Evolutionary conservation across 1,140 invertebrate species (phyloP).

Genomic region (Sitophilus oryzae): DNA sequence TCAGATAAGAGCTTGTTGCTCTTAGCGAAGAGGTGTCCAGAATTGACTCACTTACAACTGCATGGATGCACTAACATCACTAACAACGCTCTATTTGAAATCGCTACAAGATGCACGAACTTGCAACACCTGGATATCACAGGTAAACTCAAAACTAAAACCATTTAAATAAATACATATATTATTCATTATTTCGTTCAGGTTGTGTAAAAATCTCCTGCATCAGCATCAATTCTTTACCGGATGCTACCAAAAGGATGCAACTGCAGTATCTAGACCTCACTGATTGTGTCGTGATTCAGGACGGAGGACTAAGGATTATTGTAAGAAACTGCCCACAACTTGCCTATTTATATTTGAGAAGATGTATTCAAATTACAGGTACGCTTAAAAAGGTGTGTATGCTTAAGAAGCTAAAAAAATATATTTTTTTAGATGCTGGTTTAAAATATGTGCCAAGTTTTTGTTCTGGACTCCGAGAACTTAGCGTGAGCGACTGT

Average conservation of each 20-base stretch:
- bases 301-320: constrained; percentile 74
- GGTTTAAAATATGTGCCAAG: constrained; percentile 76
- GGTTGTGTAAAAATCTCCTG: constrained; percentile 65
- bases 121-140: constrained; percentile 69
- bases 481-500: constrained; percentile 87
- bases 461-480: constrained; percentile 75
- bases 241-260: constrained; percentile 55
- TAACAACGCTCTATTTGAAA: constrained; percentile 59
- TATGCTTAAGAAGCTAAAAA: background rate
- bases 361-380: constrained; percentile 79
- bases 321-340: constrained; percentile 82
- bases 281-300: constrained; percentile 77
- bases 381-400: constrained; percentile 46
- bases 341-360: constrained; percentile 79
- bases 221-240: constrained; percentile 58
- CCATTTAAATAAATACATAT: background rate
- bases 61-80: constrained; percentile 63
- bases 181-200: constrained; percentile 39
- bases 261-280: constrained; percentile 70
- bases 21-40: constrained; percentile 64
- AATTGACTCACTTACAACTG: constrained; percentile 64
- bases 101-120: constrained; percentile 60
- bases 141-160: constrained; percentile 47
- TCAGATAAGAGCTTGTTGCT: constrained; percentile 66
- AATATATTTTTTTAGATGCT: constrained; percentile 52